Percentiles rank a stretch among this genome's conserved stretches.
Evolutionary conservation across 2,797 vertebrate species (phyloP).

Genomic region (Myotis vivesi): DNA sequence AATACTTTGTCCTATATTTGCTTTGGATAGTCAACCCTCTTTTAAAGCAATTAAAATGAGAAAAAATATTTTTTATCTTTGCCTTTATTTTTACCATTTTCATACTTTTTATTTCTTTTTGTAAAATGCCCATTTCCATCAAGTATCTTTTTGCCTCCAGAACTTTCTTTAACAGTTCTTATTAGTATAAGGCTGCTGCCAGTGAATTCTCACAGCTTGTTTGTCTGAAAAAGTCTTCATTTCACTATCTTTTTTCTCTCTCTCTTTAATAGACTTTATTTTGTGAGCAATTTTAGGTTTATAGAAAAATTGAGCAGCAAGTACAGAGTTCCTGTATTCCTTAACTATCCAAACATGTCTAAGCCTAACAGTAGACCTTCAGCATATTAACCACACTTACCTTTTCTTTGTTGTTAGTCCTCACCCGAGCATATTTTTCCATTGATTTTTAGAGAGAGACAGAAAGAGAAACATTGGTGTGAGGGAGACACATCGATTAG

Average conservation of each 20-base stretch:
- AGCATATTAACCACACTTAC: rapidly evolving
- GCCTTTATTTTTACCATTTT: not conserved
- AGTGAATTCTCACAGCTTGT: not conserved
- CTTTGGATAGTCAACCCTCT: not conserved
- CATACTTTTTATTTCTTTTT: not conserved
- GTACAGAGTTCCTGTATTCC: not conserved
- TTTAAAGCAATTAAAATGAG: not conserved
- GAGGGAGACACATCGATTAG: no score
- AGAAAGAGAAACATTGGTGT: no score
- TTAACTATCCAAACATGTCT: not conserved
- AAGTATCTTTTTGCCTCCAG: not conserved
- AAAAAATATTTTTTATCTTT: not conserved
- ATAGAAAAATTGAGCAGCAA: not conserved
- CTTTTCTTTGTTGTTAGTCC: no score
- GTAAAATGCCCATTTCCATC: not conserved
- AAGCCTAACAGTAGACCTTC: not conserved
- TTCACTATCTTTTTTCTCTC: not conserved
- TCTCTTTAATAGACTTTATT: constrained; percentile 3
- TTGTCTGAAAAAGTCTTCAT: not conserved
- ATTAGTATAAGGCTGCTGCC: not conserved
- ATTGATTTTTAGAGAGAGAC: no score
- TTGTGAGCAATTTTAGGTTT: not conserved
- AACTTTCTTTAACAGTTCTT: not conserved
- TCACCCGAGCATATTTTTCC: no score
- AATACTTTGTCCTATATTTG: not conserved